These are phyloP conservation scores for Cyanoderma ruficeps DNA, from an alignment of 2,113 vertebrate species.

Conservation along the genomic window DNA sequence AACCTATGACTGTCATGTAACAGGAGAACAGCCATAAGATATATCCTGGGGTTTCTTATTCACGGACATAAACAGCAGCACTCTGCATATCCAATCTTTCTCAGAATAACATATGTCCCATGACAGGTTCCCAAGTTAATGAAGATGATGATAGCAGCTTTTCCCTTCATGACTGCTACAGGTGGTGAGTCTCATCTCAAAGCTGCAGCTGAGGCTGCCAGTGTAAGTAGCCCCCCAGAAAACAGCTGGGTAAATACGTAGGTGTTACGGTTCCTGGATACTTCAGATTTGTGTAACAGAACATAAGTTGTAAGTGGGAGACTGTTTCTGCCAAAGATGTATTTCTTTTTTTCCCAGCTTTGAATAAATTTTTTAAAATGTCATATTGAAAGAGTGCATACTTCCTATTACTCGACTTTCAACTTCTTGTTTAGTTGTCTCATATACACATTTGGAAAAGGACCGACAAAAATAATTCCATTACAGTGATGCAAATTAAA, in stretches of 20 bases:
- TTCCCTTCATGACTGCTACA: not conserved
- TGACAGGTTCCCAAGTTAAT: not conserved
- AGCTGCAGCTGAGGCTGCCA: not conserved
- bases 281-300: not conserved
- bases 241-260: not conserved
- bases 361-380: not conserved
- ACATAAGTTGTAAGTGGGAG: not conserved
- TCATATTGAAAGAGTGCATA: not conserved
- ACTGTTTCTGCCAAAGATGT: not conserved
- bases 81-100: not conserved
- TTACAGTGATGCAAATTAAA: not conserved
- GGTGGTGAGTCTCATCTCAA: not conserved
- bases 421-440: not conserved
- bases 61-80: not conserved
- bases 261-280: accelerated
- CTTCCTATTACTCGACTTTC: not conserved
- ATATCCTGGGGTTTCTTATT: not conserved
- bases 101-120: not conserved
- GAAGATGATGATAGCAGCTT: not conserved
- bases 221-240: not conserved
- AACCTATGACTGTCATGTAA: not conserved
- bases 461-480: not conserved
- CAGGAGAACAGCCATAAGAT: not conserved
- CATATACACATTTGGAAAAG: not conserved
- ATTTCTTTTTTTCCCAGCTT: not conserved